Conservation (phyloP, 2,113 vertebrate species). For the Bos indicus region DNA sequence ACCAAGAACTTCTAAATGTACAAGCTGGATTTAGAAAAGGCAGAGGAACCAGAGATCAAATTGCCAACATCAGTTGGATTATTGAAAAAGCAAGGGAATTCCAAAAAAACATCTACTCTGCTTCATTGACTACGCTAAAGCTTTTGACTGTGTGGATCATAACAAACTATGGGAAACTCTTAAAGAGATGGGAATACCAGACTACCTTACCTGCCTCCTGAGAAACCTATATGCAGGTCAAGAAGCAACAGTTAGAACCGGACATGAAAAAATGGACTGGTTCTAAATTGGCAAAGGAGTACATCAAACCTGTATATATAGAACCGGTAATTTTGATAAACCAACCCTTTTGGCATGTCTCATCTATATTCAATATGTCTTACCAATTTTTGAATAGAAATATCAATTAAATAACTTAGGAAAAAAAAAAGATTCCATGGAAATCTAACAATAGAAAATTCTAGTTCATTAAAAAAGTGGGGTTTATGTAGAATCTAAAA, state of each 20-base stretch:
- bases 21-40: not conserved
- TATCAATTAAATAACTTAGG: constrained; percentile 22
- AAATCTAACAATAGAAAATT: constrained; percentile 2
- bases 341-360: not conserved
- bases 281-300: not conserved
- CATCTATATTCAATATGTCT: not conserved
- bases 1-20: not conserved
- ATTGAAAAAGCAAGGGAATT: not conserved
- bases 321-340: not conserved
- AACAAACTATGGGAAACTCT: not conserved
- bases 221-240: not conserved
- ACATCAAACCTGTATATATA: not conserved
- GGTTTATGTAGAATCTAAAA: not conserved
- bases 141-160: not conserved
- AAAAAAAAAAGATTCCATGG: not conserved
- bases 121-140: not conserved
- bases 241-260: not conserved
- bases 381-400: not conserved
- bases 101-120: not conserved
- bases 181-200: not conserved
- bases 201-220: not conserved
- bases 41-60: not conserved
- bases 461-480: not conserved
- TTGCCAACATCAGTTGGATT: not conserved
- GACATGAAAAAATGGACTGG: not conserved